Percentiles rank a stretch among this genome's conserved stretches.
Conservation (phyloP, 2,888 invertebrate species). For the Latrodectus elegans region DNA sequence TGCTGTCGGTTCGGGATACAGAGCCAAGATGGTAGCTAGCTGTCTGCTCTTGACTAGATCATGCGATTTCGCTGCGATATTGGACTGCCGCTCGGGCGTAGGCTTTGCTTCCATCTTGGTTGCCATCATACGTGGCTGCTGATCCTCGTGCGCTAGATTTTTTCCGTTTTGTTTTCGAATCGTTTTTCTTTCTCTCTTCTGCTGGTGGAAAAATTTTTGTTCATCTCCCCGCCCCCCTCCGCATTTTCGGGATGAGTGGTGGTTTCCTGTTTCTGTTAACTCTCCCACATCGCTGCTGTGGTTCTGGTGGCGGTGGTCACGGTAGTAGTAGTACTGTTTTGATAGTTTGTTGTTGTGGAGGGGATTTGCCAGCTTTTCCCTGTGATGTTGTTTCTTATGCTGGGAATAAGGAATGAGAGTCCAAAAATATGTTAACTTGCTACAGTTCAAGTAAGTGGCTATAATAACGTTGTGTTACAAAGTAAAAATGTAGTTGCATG, state of each 20-base stretch:
- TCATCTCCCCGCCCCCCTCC: neutral
- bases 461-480: slow-evolving; percentile 52
- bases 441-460: slow-evolving; percentile 64
- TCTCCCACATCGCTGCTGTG: neutral
- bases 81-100: slow-evolving; percentile 53
- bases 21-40: slow-evolving; percentile 66
- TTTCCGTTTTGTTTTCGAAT: slow-evolving; percentile 12
- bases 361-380: slow-evolving; percentile 13
- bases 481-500: slow-evolving; percentile 37
- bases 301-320: slow-evolving; percentile 6
- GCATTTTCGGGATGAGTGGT: neutral
- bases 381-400: slow-evolving; percentile 37
- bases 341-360: neutral
- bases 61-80: slow-evolving; percentile 54
- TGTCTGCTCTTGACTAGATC: slow-evolving; percentile 58
- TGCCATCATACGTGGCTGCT: slow-evolving; percentile 59
- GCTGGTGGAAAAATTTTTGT: slow-evolving; percentile 7
- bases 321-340: neutral
- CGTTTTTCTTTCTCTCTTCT: slow-evolving; percentile 1
- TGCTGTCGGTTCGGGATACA: slow-evolving; percentile 31
- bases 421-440: slow-evolving; percentile 68
- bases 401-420: slow-evolving; percentile 60
- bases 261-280: slow-evolving; percentile 1
- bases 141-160: slow-evolving; percentile 19
- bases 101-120: slow-evolving; percentile 56